These are phyloP conservation scores for Philonicus albiceps DNA, from an alignment of 2,888 invertebrate genomes.

Conservation along the genomic window DNA sequence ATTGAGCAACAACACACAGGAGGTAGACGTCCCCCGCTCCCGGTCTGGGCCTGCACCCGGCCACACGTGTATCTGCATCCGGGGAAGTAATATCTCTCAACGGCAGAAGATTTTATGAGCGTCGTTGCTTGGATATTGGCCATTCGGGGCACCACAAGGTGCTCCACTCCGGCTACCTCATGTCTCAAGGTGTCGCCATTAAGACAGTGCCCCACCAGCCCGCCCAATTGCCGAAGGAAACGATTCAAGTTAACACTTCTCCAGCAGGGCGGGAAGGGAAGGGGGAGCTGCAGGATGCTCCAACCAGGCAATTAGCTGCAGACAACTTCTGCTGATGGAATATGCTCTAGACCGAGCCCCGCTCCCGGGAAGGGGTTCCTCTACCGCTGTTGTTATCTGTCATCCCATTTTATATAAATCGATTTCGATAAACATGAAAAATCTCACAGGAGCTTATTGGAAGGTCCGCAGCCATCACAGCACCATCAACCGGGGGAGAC, in stretches of 20 bases:
- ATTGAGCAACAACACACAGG: not conserved
- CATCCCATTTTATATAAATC: slow-evolving; percentile 34
- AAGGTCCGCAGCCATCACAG: slow-evolving; percentile 3
- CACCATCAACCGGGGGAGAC: not conserved
- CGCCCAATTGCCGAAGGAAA: not conserved
- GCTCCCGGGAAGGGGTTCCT: not conserved
- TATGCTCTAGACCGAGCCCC: not conserved
- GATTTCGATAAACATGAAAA: slow-evolving; percentile 38
- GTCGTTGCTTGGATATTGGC: slow-evolving; percentile 17
- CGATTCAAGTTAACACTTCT: slow-evolving; percentile 15
- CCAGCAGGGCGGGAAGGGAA: no score
- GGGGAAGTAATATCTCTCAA: slow-evolving; percentile 23
- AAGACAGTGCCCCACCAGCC: not conserved
- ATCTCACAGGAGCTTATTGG: slow-evolving; percentile 27
- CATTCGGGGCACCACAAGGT: not conserved
- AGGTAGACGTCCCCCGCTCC: not conserved
- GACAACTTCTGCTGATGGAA: not conserved
- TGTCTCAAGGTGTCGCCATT: not conserved
- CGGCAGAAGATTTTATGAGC: slow-evolving; percentile 29
- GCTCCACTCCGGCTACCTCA: not conserved
- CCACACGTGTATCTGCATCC: slow-evolving; percentile 2
- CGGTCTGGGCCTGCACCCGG: not conserved
- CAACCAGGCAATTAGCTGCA: slow-evolving; percentile 19
- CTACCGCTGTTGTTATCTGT: slow-evolving; percentile 17
- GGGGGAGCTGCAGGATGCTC: not conserved